Percentiles rank a stretch among this genome's conserved stretches.
Evolutionary conservation across 2,113 vertebrate genomes (phyloP).

Genomic region (Tychaedon coryphoeus): DNA sequence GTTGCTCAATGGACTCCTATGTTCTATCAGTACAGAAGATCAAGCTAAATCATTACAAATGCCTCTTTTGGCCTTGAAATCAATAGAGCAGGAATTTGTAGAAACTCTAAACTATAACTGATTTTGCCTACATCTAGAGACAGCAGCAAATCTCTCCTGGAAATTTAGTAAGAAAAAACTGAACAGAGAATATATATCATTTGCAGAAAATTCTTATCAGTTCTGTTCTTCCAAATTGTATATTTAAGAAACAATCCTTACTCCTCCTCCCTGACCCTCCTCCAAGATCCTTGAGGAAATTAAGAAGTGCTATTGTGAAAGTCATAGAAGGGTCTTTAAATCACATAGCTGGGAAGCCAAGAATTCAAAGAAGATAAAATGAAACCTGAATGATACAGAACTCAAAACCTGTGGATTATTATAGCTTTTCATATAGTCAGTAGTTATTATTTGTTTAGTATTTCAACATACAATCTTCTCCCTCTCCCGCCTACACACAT

Average conservation of each 20-base stretch:
- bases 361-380: not conserved
- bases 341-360: not conserved
- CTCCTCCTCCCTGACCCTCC: not conserved
- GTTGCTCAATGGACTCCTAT: not conserved
- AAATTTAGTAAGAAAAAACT: not conserved
- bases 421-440: not conserved
- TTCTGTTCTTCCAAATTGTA: not conserved
- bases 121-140: not conserved
- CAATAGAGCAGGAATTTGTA: not conserved
- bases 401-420: not conserved
- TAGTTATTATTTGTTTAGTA: constrained; percentile 12
- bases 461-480: not conserved
- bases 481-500: constrained; percentile 14
- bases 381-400: not conserved
- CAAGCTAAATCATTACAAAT: not conserved
- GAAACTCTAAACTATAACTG: not conserved
- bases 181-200: not conserved
- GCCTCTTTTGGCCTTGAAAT: not conserved
- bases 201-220: not conserved
- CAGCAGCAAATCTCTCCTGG: not conserved
- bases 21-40: not conserved
- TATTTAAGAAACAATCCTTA: not conserved
- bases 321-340: not conserved
- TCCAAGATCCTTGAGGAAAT: not conserved
- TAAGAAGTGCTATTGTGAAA: not conserved